Base-by-base conservation (phyloP, 2,113 vertebrate genomes). In the Channa maculata region DNA sequence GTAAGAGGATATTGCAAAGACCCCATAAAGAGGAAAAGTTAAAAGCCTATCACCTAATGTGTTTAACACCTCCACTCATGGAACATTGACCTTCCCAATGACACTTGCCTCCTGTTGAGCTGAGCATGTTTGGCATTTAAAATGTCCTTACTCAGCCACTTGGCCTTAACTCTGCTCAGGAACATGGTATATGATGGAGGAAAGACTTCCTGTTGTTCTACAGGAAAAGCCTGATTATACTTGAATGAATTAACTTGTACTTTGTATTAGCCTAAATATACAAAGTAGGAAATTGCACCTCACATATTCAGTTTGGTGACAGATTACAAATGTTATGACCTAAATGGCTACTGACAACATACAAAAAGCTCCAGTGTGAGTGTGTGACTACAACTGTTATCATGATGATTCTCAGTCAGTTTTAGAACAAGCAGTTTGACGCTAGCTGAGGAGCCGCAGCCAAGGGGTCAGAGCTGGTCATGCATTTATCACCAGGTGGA, bases 91-190 rank as follows among this genome's bases (percentile, higher is more conserved):
- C 83, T 86, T 86, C 82, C 41, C 51, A 79, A 58, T 88, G 87
- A 79, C 86, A 90, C 90, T 87, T 85, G 71, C 51, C 82, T 85
- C 49, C 44, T 51, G 65, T 83, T 77, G 77, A 79, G 64, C 50
- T 65, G 63, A 86, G 58, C 38, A 7, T 82, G 83, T 79, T 67
- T 88, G 84, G 76, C 81, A 86, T 89, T 90, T 86, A 9, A 65
- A 83, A 73, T 13, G 54, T 65, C 58, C 62, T 36, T 34, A 64
- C 66, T 64, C 54, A 37, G 63, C 49, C 24, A 36, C 63, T 67
- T 46, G 65, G 59, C 41, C 45, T 72, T 65, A 64, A 64, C 65
- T n/a, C 44, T 54, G 49, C 62, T 33, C 11, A 33, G 67, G 46
- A 71, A 74, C 43, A 63, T 9, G 39, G 44, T 75, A 58, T 76